Evolutionary conservation across 2,797 vertebrate genomes (phyloP).

Genomic region (Amazonetta brasiliensis): DNA sequence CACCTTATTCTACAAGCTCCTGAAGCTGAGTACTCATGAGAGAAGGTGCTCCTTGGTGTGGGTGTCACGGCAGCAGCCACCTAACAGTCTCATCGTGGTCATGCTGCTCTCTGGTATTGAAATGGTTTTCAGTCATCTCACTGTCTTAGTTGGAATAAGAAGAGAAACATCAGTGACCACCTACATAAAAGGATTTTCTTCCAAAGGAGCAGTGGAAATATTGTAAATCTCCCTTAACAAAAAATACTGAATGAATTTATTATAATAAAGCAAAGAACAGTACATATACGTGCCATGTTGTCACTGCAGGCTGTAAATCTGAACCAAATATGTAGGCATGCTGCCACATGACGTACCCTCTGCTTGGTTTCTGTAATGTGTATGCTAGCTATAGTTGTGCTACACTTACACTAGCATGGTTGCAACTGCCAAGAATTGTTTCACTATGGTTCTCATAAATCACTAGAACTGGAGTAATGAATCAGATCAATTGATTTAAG

Average conservation of each 20-base stretch:
- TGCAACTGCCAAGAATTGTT: background rate
- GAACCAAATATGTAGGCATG: background rate
- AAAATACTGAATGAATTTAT: background rate
- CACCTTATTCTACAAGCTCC: background rate
- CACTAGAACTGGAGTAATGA: conserved; percentile 31
- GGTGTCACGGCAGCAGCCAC: background rate
- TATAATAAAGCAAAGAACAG: background rate
- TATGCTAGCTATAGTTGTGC: background rate
- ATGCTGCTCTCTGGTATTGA: background rate
- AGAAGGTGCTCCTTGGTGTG: background rate
- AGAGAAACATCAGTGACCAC: too few relatives aligned
- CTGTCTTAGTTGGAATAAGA: background rate
- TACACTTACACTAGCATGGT: background rate
- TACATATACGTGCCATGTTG: background rate
- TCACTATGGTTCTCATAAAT: conserved; percentile 12
- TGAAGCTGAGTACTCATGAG: background rate
- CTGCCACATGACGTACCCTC: background rate
- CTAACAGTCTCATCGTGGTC: background rate
- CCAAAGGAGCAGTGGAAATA: background rate
- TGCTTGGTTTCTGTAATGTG: background rate
- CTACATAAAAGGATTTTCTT: background rate
- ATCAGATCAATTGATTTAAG: conserved; percentile 48
- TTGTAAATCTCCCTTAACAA: background rate
- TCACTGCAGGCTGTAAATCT: too few relatives aligned
- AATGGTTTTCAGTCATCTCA: background rate